Evolutionary conservation across 2,113 vertebrate genomes (phyloP), one percentile per base, ranked within the genome.

Genomic region (Ploceus nigricollis): DNA sequence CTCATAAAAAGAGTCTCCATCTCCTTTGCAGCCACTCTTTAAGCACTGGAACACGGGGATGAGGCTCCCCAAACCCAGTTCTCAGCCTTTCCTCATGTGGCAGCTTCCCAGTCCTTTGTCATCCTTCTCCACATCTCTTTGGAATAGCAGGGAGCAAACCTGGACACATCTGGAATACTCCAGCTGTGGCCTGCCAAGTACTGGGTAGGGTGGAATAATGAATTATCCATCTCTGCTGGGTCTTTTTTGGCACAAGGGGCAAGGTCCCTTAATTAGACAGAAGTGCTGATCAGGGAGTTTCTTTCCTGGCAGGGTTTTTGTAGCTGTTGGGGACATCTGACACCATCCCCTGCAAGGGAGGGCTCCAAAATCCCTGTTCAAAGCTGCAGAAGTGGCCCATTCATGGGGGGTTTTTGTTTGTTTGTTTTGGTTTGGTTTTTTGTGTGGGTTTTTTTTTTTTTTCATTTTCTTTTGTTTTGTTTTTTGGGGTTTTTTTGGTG

Each of bases 31-130:
- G 50, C 14, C n/a, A 16, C 45, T 33, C 51, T 31, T 35, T 6
- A 40, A 65, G 10, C 15, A 4, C 37, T 23, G 21, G 33, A 19
- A 11, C 5, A 1, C 0, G 7, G 8, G 24, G 28, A 31, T 13
- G 68, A 71, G 17, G 28, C 37, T 28, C 22, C 42, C 25, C 51
- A 71, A 25, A 31, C 23, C 15, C 13, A 37, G 4, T 48, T 77
- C 31, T 56, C 64, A 77, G 37, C 56, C 8, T 57, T 57, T 71
- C 72, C 72, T 30, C 71, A 15, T 1, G 0, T 23, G 58, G 50
- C 25, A 72, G 5, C 35, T 70, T 69, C 71, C 54, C 18, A 48
- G 12, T 11, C 23, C 50, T 71, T 71, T 16, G 23, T 9, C 22
- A 20, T 76, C 35, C 31, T 24, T 47, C 28, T 57, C 57, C 57